phyloP scores from a whole-genome alignment of 1,140 invertebrate genomes.

The Bombus balteatus region DNA sequence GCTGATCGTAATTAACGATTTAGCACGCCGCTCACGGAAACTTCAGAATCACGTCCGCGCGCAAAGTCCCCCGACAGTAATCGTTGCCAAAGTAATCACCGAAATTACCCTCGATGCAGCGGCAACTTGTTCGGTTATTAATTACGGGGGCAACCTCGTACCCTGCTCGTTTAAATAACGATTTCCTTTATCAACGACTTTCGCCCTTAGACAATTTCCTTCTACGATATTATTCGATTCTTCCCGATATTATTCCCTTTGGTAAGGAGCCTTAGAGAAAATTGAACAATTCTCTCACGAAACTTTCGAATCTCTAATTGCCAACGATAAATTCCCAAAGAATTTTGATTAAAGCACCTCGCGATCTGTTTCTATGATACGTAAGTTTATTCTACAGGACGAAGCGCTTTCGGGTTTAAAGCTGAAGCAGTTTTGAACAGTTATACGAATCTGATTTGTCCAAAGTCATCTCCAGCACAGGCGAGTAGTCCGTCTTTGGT shows the following conservation, averaged over 20 bases:
- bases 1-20: constrained; percentile 54
- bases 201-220: not conserved
- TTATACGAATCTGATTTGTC: not conserved
- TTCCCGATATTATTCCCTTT: not conserved
- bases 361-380: not conserved
- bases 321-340: not conserved
- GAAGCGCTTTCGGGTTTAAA: not conserved
- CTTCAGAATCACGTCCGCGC: constrained; percentile 41
- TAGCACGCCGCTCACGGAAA: constrained; percentile 39
- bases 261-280: not conserved
- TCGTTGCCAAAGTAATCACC: constrained; percentile 47
- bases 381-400: not conserved
- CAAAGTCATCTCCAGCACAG: not conserved
- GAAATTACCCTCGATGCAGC: constrained; percentile 34
- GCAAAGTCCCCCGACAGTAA: constrained; percentile 32
- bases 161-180: constrained; percentile 33
- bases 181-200: constrained; percentile 23
- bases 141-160: constrained; percentile 28
- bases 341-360: not conserved
- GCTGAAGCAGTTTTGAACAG: not conserved
- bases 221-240: not conserved
- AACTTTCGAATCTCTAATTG: not conserved
- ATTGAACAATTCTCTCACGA: not conserved
- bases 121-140: constrained; percentile 50
- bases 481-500: not conserved